Evolutionary conservation across 2,888 invertebrate species (phyloP).

Genomic region (Drosophila anomalata): DNA sequence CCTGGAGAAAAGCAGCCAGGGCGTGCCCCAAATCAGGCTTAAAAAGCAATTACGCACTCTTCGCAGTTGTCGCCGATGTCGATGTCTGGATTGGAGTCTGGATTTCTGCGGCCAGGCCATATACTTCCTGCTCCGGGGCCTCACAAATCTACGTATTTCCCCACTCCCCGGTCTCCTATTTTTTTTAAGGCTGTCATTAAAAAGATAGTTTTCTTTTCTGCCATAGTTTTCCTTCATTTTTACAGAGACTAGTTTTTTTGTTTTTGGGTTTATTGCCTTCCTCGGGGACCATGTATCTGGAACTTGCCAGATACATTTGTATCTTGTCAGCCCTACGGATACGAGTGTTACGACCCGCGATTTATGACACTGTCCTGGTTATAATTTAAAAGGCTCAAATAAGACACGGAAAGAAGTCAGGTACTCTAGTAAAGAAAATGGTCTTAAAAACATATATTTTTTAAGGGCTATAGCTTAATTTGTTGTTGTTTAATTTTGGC

Average conservation of each 20-base stretch:
- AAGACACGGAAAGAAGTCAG: neutral
- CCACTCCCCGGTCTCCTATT: neutral
- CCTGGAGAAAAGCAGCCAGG: constrained; percentile 23
- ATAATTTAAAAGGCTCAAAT: neutral
- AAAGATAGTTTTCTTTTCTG: constrained; percentile 26
- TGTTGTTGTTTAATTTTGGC: neutral
- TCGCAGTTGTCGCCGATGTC: constrained; percentile 49
- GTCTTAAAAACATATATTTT: neutral
- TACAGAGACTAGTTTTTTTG: constrained; percentile 10
- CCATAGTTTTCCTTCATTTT: neutral
- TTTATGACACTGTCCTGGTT: constrained; percentile 7
- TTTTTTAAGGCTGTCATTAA: constrained; percentile 33
- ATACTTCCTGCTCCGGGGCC: constrained; percentile 63
- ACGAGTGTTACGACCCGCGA: neutral
- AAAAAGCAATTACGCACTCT: constrained; percentile 74
- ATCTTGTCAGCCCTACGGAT: constrained; percentile 28
- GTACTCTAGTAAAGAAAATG: neutral
- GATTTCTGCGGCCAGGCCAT: constrained; percentile 30
- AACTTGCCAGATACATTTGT: constrained; percentile 6
- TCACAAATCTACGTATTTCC: constrained; percentile 20
- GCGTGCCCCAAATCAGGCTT: constrained; percentile 66
- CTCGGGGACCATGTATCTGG: constrained; percentile 10
- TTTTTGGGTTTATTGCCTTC: neutral
- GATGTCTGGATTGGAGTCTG: constrained; percentile 31
- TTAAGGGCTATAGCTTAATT: neutral